Evolutionary conservation across 2,797 vertebrate genomes (phyloP).

Genomic region (Margarornis squamiger): DNA sequence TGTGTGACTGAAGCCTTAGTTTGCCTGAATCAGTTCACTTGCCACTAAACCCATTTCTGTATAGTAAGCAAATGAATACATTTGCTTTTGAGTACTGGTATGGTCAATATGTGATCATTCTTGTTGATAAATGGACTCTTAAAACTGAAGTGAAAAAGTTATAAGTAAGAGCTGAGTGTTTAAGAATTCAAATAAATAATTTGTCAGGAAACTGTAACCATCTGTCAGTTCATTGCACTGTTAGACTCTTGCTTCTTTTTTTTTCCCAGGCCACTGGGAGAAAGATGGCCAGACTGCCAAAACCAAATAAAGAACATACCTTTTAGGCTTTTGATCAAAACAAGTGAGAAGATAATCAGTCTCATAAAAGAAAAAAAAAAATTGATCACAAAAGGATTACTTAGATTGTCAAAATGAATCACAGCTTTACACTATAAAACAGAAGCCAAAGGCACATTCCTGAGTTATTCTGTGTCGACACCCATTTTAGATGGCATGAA

Average conservation of each 20-base stretch:
- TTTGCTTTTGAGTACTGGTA: constrained; percentile 29
- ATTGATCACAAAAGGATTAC: constrained; percentile 13
- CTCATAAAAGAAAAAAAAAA: background rate
- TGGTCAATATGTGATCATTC: constrained; percentile 31
- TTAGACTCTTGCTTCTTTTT: background rate
- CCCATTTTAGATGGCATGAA: background rate
- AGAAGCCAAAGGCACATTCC: constrained; percentile 16
- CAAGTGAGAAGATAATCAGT: background rate
- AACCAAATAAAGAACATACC: constrained; percentile 32
- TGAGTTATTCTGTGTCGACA: constrained; percentile 19
- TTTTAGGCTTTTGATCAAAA: constrained; percentile 12
- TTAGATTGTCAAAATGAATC: constrained; percentile 23
- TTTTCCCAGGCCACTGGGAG: background rate
- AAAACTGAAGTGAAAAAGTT: constrained; percentile 55
- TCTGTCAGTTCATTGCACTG: constrained; percentile 29
- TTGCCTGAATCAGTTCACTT: constrained; percentile 16
- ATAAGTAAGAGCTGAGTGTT: constrained; percentile 41
- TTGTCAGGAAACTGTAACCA: constrained; percentile 52
- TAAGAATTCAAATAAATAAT: constrained; percentile 59
- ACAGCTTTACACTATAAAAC: constrained; percentile 16
- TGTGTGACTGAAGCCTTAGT: background rate
- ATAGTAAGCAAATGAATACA: background rate
- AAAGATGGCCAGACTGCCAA: constrained; percentile 2
- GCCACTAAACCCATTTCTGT: background rate
- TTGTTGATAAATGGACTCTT: constrained; percentile 55